A percentile compares a stretch with the other conserved stretches of the same genome.
Conservation (phyloP, 2,113 vertebrate species). For the Channa maculata region DNA sequence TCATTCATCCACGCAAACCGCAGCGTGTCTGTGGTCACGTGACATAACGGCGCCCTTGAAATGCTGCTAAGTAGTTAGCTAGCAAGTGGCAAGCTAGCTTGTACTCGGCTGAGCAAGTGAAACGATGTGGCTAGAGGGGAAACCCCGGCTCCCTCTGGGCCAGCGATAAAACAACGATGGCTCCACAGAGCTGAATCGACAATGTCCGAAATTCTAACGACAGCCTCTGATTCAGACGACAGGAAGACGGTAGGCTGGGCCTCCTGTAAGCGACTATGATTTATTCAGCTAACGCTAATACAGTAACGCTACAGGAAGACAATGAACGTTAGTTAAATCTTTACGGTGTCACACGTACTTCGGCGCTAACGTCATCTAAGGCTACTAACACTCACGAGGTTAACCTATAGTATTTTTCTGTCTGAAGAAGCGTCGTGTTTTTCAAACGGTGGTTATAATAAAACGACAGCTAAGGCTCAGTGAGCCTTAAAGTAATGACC, state of each 20-base stretch:
- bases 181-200: slow-evolving; percentile 22
- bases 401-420: too few species aligned
- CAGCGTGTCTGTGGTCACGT: slow-evolving; percentile 42
- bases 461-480: too few species aligned
- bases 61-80: slow-evolving; percentile 39
- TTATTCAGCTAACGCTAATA: slow-evolving; percentile 21
- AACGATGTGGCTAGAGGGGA: slow-evolving; percentile 51
- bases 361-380: too few species aligned
- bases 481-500: too few species aligned
- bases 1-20: too few species aligned
- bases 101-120: slow-evolving; percentile 43
- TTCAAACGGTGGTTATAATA: too few species aligned
- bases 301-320: too few species aligned
- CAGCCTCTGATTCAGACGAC: not conserved
- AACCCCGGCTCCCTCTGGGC: not conserved
- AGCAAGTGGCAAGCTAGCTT: slow-evolving; percentile 61
- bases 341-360: too few species aligned
- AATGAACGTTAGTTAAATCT: too few species aligned
- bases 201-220: not conserved
- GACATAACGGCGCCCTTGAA: slow-evolving; percentile 28
- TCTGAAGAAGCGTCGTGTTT: too few species aligned
- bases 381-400: too few species aligned
- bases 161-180: not conserved
- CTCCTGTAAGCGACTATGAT: not conserved
- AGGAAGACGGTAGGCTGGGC: slow-evolving; percentile 43